Evolutionary conservation across 2,113 vertebrate genomes (phyloP).

Genomic region (Phyllopteryx taeniolatus): DNA sequence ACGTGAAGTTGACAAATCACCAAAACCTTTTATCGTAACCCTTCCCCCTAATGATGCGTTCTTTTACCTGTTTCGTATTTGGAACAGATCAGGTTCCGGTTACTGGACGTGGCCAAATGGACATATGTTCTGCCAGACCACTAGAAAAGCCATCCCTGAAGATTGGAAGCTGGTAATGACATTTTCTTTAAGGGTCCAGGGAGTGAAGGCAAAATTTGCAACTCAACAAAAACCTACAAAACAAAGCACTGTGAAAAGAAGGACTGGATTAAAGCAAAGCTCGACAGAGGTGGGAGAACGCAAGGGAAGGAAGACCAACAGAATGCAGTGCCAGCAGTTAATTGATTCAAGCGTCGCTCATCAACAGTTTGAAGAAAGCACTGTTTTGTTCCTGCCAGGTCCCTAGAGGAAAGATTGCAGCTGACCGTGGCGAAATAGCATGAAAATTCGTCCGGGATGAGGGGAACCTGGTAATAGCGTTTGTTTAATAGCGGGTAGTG

Average conservation of each 20-base stretch:
- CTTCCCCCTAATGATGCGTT: too few relatives aligned
- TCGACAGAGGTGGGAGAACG: neutral
- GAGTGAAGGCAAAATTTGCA: neutral
- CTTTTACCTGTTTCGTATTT: too few relatives aligned
- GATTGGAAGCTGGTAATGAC: neutral
- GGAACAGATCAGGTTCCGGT: neutral
- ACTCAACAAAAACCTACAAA: neutral
- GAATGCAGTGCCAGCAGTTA: neutral
- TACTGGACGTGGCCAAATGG: neutral
- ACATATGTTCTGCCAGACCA: neutral
- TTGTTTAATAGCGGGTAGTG: neutral
- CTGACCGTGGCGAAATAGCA: neutral
- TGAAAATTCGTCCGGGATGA: neutral
- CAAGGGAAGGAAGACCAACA: neutral
- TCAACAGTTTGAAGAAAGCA: neutral
- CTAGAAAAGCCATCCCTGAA: neutral
- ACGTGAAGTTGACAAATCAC: too few relatives aligned
- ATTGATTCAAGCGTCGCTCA: neutral
- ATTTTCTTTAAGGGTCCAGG: neutral
- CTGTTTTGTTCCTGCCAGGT: neutral
- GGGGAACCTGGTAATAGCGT: neutral
- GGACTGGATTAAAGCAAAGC: neutral
- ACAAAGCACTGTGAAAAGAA: neutral
- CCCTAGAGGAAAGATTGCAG: neutral
- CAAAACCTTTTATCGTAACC: too few relatives aligned